Conservation (phyloP, 2,797 vertebrate species). For the Euthynnus affinis region DNA sequence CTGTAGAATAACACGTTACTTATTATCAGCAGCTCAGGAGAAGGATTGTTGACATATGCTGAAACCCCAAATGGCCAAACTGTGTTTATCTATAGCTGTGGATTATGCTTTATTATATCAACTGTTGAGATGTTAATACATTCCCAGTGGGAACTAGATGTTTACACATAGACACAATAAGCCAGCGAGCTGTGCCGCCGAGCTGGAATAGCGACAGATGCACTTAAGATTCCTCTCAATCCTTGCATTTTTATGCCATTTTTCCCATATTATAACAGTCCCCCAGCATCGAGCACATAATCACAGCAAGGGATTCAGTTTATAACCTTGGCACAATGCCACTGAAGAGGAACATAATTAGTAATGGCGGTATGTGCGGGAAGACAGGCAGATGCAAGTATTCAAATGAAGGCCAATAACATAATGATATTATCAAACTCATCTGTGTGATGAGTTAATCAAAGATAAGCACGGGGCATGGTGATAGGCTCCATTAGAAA, state of each 20-base stretch:
- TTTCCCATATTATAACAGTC: slow-evolving; percentile 84
- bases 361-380: slow-evolving; percentile 64
- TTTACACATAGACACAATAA: slow-evolving; percentile 52
- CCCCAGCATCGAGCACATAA: slow-evolving; percentile 66
- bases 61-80: slow-evolving; percentile 51
- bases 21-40: slow-evolving; percentile 43
- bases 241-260: slow-evolving; percentile 78
- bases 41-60: slow-evolving; percentile 32
- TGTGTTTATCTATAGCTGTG: slow-evolving; percentile 57
- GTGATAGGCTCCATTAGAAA: slow-evolving; percentile 63
- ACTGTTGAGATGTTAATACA: slow-evolving; percentile 56
- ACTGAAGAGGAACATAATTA: slow-evolving; percentile 64
- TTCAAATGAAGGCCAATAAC: slow-evolving; percentile 71
- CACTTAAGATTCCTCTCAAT: slow-evolving; percentile 50
- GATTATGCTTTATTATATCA: slow-evolving; percentile 60
- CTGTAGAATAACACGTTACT: slow-evolving; percentile 18
- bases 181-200: slow-evolving; percentile 32
- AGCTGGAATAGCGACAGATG: slow-evolving; percentile 33
- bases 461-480: slow-evolving; percentile 67
- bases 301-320: slow-evolving; percentile 63
- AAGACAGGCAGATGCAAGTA: slow-evolving; percentile 73
- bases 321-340: slow-evolving; percentile 65
- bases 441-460: slow-evolving; percentile 74
- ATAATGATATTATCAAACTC: slow-evolving; percentile 75
- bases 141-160: slow-evolving; percentile 55